Evolutionary conservation across 2,113 vertebrate genomes (phyloP).

Genomic region (Elephas maximus): DNA sequence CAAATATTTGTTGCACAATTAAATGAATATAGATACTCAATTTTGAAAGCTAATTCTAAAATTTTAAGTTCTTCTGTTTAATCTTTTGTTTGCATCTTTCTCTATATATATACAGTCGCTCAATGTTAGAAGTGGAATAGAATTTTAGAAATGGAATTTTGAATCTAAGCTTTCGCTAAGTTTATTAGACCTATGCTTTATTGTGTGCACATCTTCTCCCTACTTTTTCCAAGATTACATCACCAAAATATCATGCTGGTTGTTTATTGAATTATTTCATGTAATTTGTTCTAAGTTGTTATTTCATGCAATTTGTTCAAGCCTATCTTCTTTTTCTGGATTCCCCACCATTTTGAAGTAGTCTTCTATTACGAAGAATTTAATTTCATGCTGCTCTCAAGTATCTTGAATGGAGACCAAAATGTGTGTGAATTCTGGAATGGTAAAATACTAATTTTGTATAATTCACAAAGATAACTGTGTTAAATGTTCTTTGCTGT

Average conservation of each 20-base stretch:
- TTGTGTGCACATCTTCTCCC: slow-evolving; percentile 46
- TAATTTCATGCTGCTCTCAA: slow-evolving; percentile 86
- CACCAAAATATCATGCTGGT: slow-evolving; percentile 77
- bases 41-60: neutral
- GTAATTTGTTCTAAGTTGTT: slow-evolving; percentile 83
- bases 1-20: neutral
- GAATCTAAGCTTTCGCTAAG: slow-evolving; percentile 14
- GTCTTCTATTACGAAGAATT: slow-evolving; percentile 84
- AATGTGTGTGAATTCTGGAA: slow-evolving; percentile 86
- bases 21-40: neutral
- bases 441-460: slow-evolving; percentile 86
- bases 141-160: slow-evolving; percentile 44
- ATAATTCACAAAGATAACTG: slow-evolving; percentile 81
- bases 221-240: slow-evolving; percentile 62
- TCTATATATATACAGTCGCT: neutral
- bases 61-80: slow-evolving; percentile 3
- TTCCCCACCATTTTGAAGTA: slow-evolving; percentile 86
- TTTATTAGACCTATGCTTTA: neutral
- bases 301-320: slow-evolving; percentile 81
- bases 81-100: neutral
- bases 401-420: slow-evolving; percentile 85
- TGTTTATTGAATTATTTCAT: slow-evolving; percentile 84
- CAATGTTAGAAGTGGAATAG: neutral
- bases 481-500: slow-evolving; percentile 76
- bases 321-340: slow-evolving; percentile 78